Percentiles rank a stretch among this genome's conserved stretches.
Conservation (phyloP, 2,888 invertebrate species). For the Macrophya alboannulata region DNA sequence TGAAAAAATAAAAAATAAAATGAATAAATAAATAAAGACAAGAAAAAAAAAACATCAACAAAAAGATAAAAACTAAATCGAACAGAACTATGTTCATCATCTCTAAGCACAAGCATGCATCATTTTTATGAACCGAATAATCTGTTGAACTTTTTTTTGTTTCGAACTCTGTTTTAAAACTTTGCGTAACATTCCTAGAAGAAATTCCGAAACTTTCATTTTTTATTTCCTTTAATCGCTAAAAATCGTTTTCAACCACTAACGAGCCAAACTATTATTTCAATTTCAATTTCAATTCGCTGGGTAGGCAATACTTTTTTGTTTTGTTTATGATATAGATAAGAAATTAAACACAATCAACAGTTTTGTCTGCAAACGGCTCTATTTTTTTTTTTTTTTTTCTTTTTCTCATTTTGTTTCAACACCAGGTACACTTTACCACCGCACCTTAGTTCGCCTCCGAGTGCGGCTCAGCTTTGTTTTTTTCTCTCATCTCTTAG, state of each 20-base stretch:
- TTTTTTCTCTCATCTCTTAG: constrained; percentile 45
- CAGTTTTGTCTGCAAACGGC: constrained; percentile 75
- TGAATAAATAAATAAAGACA: not conserved
- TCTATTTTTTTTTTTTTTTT: constrained; percentile 73
- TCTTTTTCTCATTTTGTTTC: constrained; percentile 68
- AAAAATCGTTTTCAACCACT: constrained; percentile 28
- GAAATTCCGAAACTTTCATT: constrained; percentile 17
- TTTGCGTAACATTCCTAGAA: not conserved
- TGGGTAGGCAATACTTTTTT: constrained; percentile 35
- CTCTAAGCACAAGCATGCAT: constrained; percentile 48
- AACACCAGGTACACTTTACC: constrained; percentile 78
- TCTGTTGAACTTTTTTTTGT: constrained; percentile 30
- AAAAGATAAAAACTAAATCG: not conserved
- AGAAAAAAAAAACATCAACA: not conserved
- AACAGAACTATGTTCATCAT: constrained; percentile 29
- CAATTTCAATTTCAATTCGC: constrained; percentile 40
- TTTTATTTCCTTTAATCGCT: not conserved
- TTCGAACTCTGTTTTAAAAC: constrained; percentile 47
- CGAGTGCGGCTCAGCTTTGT: constrained; percentile 63
- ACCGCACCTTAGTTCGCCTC: constrained; percentile 77
- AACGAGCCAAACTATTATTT: constrained; percentile 43
- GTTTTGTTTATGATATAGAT: constrained; percentile 34
- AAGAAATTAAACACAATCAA: constrained; percentile 60
- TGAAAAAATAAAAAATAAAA: not conserved
- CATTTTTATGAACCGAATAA: constrained; percentile 25